Base-by-base conservation (phyloP, 2,797 vertebrate genomes). In the Podargus strigoides region DNA sequence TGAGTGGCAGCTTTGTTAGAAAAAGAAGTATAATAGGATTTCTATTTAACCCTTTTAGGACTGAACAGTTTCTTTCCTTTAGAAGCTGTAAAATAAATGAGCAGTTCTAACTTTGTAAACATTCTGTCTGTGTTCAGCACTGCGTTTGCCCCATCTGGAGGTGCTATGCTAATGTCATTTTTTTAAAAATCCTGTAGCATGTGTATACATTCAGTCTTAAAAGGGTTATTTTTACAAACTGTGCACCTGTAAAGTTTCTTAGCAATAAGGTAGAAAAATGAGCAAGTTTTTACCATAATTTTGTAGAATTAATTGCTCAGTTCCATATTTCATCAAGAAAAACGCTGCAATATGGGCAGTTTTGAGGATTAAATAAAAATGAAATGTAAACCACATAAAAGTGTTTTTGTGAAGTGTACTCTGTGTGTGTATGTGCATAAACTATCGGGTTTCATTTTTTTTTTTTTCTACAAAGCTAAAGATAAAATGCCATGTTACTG, bases 181-280 rank as follows among this genome's bases (percentile, higher is more conserved):
- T 97, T 95, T 19, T 9, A 92, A 6, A 47, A 88, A 95, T 96
- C 94, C 86, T 96, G 96, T 97, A 96, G 97, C 96, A 96, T 91
- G 59, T 96, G 36, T 96, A 92, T 85, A 28, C 96, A 96, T 97
- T 98, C 98, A 98, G 98, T 98, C 98, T 98, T 98, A 98, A 98
- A 98, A 98, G 98, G 98, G 98, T 98, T 98, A 98, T 98, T 98
- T 98, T 98, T 99, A 98, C 98, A 98, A 98, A 98, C 98, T 98
- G 98, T 98, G 98, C 99, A 98, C 98, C 98, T 99, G 98, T 99
- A 99, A 99, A 98, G 95, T 98, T 99, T 98, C 97, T 98, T 99
- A 99, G 99, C 99, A 99, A 99, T 99, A 99, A 99, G 97, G 97
- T 99, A 98, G 98, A 98, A 98, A 97, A 98, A 98, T 91, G 98